These are phyloP conservation scores for Fragum whitleyi DNA, from an alignment of 2,888 invertebrate genomes.

Conservation along the genomic window DNA sequence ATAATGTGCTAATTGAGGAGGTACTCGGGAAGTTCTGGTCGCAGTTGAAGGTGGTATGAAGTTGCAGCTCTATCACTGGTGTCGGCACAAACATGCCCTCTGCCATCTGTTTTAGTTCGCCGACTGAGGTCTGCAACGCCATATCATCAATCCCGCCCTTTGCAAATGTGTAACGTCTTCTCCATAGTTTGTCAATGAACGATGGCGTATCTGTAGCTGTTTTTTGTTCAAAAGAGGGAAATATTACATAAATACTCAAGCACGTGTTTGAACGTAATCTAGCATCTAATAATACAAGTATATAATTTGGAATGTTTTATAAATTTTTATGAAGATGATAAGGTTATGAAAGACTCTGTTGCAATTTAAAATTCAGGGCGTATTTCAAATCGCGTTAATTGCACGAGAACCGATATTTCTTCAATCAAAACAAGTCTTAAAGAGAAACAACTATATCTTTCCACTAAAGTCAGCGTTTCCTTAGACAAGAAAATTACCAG, in stretches of 20 bases:
- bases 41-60: slow-evolving; percentile 51
- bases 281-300: too few species aligned
- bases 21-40: slow-evolving; percentile 55
- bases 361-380: too few species aligned
- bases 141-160: slow-evolving; percentile 56
- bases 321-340: too few species aligned
- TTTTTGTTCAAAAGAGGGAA: background rate
- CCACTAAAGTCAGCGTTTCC: too few species aligned
- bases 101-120: slow-evolving; percentile 54
- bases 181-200: slow-evolving; percentile 60
- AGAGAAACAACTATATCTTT: too few species aligned
- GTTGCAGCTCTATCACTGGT: slow-evolving; percentile 61
- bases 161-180: slow-evolving; percentile 46
- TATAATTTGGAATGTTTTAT: too few species aligned
- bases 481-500: too few species aligned
- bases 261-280: background rate
- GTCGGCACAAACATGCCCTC: slow-evolving; percentile 62
- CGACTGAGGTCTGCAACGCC: slow-evolving; percentile 41
- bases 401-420: too few species aligned
- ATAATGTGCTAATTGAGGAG: slow-evolving; percentile 46
- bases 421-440: too few species aligned
- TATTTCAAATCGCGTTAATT: too few species aligned
- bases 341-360: too few species aligned
- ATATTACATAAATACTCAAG: background rate
- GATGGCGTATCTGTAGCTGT: slow-evolving; percentile 61